These are phyloP conservation scores for Ellobius talpinus DNA, from an alignment of 2,113 vertebrate species.

Conservation along the genomic window DNA sequence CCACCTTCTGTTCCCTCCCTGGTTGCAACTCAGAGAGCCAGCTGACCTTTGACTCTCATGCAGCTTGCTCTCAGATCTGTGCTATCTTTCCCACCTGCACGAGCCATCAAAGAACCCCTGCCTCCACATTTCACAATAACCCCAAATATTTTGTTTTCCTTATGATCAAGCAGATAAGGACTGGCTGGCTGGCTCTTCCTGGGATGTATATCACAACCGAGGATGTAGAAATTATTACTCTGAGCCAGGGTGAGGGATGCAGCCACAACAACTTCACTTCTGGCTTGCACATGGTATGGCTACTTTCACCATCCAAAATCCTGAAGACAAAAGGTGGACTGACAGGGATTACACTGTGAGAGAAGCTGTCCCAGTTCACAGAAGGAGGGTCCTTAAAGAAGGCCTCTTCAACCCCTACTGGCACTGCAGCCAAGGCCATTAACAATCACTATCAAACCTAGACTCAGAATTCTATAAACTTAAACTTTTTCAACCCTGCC, in stretches of 20 bases:
- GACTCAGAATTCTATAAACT: neutral
- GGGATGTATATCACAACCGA: neutral
- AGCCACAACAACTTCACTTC: neutral
- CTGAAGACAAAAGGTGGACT: neutral
- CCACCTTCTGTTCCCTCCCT: too few relatives aligned
- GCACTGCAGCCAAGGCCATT: neutral
- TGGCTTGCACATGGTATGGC: accelerated
- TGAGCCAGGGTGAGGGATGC: neutral
- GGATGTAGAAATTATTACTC: neutral
- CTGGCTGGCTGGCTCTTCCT: neutral
- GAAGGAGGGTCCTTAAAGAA: neutral
- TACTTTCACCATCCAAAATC: neutral
- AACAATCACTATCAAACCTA: neutral
- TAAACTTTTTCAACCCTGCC: neutral
- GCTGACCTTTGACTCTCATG: neutral
- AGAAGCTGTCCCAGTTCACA: neutral
- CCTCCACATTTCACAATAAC: neutral
- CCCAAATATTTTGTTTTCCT: neutral
- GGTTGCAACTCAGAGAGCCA: neutral
- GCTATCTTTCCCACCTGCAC: neutral
- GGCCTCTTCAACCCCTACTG: neutral
- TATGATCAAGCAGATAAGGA: neutral
- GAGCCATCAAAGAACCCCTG: neutral
- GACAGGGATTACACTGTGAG: neutral
- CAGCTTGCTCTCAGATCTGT: neutral